phyloP scores from a whole-genome alignment of 2,113 vertebrate species.

The Synodontis membranacea region DNA sequence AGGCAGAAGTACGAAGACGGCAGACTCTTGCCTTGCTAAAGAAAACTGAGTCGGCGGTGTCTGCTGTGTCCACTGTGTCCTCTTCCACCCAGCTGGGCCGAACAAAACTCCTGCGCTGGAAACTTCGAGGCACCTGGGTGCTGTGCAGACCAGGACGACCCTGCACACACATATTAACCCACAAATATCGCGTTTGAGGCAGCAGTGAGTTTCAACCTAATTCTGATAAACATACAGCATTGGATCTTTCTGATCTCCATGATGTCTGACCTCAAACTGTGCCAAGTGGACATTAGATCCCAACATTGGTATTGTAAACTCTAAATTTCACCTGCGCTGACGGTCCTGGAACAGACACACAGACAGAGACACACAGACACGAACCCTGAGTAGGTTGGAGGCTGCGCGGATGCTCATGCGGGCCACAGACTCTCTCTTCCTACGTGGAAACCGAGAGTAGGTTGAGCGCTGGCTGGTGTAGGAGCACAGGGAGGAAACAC shows the following conservation, averaged over 20 bases:
- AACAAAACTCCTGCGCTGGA: slow-evolving; percentile 82
- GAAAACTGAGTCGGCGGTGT: slow-evolving; percentile 84
- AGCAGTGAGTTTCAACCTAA: neutral
- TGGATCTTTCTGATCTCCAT: neutral
- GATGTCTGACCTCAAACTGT: neutral
- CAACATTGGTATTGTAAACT: neutral
- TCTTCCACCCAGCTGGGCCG: slow-evolving; percentile 89
- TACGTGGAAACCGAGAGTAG: slow-evolving; percentile 72
- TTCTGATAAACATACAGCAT: neutral
- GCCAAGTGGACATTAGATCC: neutral
- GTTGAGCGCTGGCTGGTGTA: slow-evolving; percentile 86
- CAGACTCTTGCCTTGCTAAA: slow-evolving; percentile 88
- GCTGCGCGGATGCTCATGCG: slow-evolving; percentile 94
- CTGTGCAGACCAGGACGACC: slow-evolving; percentile 79
- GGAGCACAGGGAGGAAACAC: slow-evolving; percentile 82
- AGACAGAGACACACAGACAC: neutral
- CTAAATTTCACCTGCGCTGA: neutral
- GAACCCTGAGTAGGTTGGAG: slow-evolving; percentile 83
- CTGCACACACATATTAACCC: slow-evolving; percentile 66
- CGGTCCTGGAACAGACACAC: neutral
- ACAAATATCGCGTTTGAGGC: neutral
- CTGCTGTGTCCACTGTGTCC: slow-evolving; percentile 81
- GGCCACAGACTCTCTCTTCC: slow-evolving; percentile 90
- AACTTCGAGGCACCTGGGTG: slow-evolving; percentile 59
- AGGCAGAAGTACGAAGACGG: neutral